Percentiles rank a stretch among this genome's conserved stretches.
phyloP scores from a whole-genome alignment of 1,140 invertebrate genomes.

The Pachypeltis micranthus region DNA sequence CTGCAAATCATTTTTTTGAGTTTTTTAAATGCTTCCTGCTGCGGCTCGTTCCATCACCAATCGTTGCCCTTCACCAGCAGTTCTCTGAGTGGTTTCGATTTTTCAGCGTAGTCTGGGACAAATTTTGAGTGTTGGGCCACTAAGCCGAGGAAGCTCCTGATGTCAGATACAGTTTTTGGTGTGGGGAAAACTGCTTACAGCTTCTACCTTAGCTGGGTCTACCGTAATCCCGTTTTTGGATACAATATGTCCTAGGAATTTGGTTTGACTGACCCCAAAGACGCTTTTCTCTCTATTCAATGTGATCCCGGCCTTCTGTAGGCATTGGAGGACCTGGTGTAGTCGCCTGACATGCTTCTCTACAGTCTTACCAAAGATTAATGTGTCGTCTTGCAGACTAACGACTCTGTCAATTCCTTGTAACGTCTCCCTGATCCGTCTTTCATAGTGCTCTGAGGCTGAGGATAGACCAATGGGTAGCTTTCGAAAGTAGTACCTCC shows the following conservation, averaged over 20 bases:
- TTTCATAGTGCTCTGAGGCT: constrained; percentile 28
- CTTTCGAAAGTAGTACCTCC: too few relatives aligned
- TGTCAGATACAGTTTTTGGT: constrained; percentile 30
- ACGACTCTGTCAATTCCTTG: constrained; percentile 24
- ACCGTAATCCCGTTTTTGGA: constrained; percentile 28
- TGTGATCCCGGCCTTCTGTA: constrained; percentile 25
- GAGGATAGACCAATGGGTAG: constrained; percentile 30
- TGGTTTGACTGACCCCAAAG: constrained; percentile 23
- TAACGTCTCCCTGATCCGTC: constrained; percentile 23
- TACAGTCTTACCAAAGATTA: too few relatives aligned
- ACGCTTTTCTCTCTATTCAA: constrained; percentile 29
- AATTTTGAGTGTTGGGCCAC: constrained; percentile 34
- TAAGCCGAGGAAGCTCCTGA: constrained; percentile 37
- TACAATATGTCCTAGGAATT: constrained; percentile 34
- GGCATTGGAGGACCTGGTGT: constrained; percentile 22
- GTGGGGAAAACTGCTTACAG: constrained; percentile 30
- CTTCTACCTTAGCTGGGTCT: constrained; percentile 30
- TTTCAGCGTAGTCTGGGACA: constrained; percentile 31
- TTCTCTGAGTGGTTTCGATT: constrained; percentile 30
- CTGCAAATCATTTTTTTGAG: constrained; percentile 28
- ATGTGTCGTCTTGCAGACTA: too few relatives aligned
- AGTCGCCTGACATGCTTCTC: constrained; percentile 26
- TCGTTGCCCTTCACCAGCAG: constrained; percentile 29
- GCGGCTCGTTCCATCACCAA: constrained; percentile 30
- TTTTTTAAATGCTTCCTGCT: constrained; percentile 27